Base-by-base conservation (phyloP, 2,888 invertebrate species). In the Cerceris rybyensis region DNA sequence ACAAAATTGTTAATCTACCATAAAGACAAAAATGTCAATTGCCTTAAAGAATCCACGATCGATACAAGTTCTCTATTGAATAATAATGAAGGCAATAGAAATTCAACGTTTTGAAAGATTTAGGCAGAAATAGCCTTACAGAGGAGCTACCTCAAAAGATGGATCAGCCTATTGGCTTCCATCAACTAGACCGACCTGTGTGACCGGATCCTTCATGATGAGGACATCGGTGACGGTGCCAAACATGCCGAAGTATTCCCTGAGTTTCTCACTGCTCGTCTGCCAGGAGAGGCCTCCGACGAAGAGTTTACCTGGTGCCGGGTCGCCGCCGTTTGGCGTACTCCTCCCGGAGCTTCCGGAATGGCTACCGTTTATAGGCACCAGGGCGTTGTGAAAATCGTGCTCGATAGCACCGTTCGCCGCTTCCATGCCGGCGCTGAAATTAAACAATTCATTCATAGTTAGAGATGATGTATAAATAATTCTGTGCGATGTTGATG, bases 261-360 rank as follows among this genome's bases (percentile, higher is more conserved):
- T 94, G n/a, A 98, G 95, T 93, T 97, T 98, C 92, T 98, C 98
- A 70, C 97, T 96, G 90, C 97, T 97, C 16, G 98, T 98, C 93
- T 98, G 97, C 98, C 98, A 98, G 92, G 97, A 97, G 78, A 98
- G 95, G 0, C 98, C 98, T 6, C 98, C 98, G 63, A 98, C 98
- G 90, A 98, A 98, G 64, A 98, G 95, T 93, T 98, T 98, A 86
- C 96, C 96, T 2, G 97, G 97, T 1, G 97, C 96, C 1, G 96
- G 95, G 90, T 96, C 96, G 78, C 94, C 93, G 0, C 94, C 92
- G 91, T 93, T 95, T 49, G 96, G 96, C 61, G 96, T 96, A 70
- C 96, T 96, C 78, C 96, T 95, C 9, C 96, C 96, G 17, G 96
- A 96, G 64, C 96, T 96, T 74, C 93, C 93, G 61, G 94, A 94